phyloP scores from a whole-genome alignment of 2,888 invertebrate genomes.

The Pegoplata infirma region DNA sequence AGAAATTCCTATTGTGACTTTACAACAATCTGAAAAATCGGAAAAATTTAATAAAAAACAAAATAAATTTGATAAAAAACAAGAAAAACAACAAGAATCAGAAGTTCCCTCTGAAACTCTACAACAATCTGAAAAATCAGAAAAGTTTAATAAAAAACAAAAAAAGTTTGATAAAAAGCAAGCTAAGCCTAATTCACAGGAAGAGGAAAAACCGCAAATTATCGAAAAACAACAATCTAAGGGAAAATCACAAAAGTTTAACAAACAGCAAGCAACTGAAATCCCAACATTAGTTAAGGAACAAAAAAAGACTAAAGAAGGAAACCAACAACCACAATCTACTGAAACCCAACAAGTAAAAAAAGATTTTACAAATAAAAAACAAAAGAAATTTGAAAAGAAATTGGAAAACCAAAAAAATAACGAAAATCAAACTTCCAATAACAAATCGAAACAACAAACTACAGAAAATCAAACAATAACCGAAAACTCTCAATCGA shows the following conservation, averaged over 20 bases:
- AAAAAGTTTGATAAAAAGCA: neutral
- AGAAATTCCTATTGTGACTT: constrained; percentile 3
- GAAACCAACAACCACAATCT: constrained; percentile 30
- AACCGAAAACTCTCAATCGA: neutral
- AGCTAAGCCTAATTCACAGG: too few relatives aligned
- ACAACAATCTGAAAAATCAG: neutral
- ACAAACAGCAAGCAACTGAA: too few relatives aligned
- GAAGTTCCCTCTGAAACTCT: neutral
- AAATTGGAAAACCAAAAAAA: too few relatives aligned
- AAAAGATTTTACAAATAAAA: too few relatives aligned
- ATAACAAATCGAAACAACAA: constrained; percentile 7
- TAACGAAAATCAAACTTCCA: too few relatives aligned
- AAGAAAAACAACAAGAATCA: neutral
- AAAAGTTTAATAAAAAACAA: neutral
- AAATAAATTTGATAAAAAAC: constrained; percentile 2
- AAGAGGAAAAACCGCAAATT: constrained; percentile 11
- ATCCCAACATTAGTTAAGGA: too few relatives aligned
- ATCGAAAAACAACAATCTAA: neutral
- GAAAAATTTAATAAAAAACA: neutral
- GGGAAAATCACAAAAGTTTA: neutral
- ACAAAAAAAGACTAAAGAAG: too few relatives aligned
- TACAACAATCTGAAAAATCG: constrained; percentile 9
- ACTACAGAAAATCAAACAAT: neutral
- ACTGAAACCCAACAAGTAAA: constrained; percentile 11
- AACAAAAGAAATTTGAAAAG: too few relatives aligned